phyloP scores from a whole-genome alignment of 1,140 invertebrate species.

The Leptopilina clavipes region DNA sequence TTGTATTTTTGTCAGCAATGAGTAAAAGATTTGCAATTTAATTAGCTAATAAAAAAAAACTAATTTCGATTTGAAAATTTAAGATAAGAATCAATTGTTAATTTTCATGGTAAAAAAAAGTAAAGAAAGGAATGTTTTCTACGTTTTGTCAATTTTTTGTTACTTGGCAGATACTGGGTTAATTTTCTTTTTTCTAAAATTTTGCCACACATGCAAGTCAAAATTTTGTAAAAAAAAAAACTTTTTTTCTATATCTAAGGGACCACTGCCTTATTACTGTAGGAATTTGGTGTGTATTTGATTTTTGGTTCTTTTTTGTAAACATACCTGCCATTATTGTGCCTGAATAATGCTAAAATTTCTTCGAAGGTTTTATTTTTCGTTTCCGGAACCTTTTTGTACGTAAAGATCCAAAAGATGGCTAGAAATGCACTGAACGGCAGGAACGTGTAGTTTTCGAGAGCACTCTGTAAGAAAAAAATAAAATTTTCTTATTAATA shows the following conservation, averaged over 20 bases:
- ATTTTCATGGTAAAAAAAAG: no score
- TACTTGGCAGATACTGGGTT: no score
- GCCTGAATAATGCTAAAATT: constrained; percentile 92
- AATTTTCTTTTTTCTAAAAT: no score
- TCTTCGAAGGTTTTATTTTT: constrained; percentile 99
- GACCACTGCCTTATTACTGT: constrained; percentile 55
- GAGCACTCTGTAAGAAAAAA: constrained; percentile 81
- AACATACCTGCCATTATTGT: constrained; percentile 88
- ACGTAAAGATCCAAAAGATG: constrained; percentile 98
- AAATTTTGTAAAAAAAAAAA: neutral
- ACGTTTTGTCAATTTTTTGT: no score
- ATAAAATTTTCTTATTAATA: neutral
- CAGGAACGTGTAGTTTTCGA: constrained; percentile 97
- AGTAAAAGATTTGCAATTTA: no score
- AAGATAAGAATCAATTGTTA: no score
- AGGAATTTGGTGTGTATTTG: constrained; percentile 52
- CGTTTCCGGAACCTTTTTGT: constrained; percentile 98
- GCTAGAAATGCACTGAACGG: constrained; percentile 97
- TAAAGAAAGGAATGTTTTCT: no score
- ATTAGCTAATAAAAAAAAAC: no score
- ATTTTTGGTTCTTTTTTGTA: constrained; percentile 44
- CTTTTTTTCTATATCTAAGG: neutral
- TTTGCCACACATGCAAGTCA: neutral
- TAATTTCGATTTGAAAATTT: no score
- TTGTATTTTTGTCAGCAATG: no score